phyloP scores from a whole-genome alignment of 2,113 vertebrate genomes.

The Benitochromis conjunctus region DNA sequence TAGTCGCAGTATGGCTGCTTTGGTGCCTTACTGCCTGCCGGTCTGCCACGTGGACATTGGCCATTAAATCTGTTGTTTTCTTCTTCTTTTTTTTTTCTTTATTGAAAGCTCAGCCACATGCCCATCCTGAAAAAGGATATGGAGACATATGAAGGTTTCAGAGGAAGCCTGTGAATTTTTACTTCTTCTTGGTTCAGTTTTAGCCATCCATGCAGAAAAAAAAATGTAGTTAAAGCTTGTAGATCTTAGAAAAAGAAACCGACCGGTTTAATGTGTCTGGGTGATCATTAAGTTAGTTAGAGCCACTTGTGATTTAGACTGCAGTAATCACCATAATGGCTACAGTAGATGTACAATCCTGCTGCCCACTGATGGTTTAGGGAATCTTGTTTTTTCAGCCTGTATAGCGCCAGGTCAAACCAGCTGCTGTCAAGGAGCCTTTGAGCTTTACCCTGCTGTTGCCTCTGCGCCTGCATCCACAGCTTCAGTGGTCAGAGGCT shows the following conservation, averaged over 20 bases:
- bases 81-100: conserved; percentile 6
- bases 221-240: neutral
- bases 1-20: conserved; percentile 8
- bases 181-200: neutral
- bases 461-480: conserved; percentile 16
- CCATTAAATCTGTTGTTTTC: conserved; percentile 32
- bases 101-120: neutral
- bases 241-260: neutral
- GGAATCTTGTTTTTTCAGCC: conserved; percentile 28
- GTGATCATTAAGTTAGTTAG: conserved; percentile 20
- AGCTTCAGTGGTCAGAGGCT: conserved; percentile 54
- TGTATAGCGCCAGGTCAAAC: conserved; percentile 21
- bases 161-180: neutral
- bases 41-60: conserved; percentile 43
- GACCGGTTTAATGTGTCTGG: neutral
- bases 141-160: neutral
- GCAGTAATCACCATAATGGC: conserved; percentile 28
- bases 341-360: conserved; percentile 15
- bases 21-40: conserved; percentile 24
- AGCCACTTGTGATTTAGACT: neutral
- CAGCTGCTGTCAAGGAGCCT: conserved; percentile 25
- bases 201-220: neutral
- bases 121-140: neutral
- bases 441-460: conserved; percentile 48
- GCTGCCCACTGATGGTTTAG: conserved; percentile 20